Percentiles rank a stretch among this genome's conserved stretches.
These are phyloP conservation scores for Mesorhabditis sp. DNA, from an alignment of 2,888 invertebrate genomes.

Conservation along the genomic window DNA sequence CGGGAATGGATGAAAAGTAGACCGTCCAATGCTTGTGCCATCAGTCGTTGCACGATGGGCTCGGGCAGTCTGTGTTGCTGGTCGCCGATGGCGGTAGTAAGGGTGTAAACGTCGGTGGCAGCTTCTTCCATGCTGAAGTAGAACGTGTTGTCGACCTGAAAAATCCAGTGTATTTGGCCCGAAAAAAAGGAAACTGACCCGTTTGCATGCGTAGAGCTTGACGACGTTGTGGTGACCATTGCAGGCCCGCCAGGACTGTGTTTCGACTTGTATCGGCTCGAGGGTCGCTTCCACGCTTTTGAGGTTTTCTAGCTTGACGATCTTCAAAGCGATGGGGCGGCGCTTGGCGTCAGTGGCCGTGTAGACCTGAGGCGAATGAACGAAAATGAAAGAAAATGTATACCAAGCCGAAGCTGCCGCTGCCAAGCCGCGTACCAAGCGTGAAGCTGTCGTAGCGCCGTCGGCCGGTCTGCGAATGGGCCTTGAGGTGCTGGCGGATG, in stretches of 20 bases:
- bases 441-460: background rate
- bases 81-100: background rate
- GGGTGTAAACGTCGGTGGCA: background rate
- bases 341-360: background rate
- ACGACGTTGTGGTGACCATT: slow-evolving; percentile 1
- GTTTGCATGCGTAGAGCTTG: background rate
- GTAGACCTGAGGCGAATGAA: background rate
- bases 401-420: slow-evolving; percentile 5
- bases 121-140: background rate
- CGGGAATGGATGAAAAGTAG: slow-evolving; percentile 55
- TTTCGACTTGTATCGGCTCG: background rate
- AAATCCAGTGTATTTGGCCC: background rate
- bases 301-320: background rate
- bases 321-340: background rate
- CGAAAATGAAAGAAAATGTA: background rate
- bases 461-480: too few species aligned
- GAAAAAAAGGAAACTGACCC: background rate
- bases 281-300: background rate
- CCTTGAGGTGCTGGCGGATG: too few species aligned
- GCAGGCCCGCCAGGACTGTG: background rate
- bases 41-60: background rate
- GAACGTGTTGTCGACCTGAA: background rate
- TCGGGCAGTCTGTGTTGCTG: background rate
- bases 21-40: slow-evolving; percentile 31
- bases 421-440: background rate